These are phyloP conservation scores for Mallateleia sp. DNA, from an alignment of 2,888 invertebrate genomes.

Conservation along the genomic window DNA sequence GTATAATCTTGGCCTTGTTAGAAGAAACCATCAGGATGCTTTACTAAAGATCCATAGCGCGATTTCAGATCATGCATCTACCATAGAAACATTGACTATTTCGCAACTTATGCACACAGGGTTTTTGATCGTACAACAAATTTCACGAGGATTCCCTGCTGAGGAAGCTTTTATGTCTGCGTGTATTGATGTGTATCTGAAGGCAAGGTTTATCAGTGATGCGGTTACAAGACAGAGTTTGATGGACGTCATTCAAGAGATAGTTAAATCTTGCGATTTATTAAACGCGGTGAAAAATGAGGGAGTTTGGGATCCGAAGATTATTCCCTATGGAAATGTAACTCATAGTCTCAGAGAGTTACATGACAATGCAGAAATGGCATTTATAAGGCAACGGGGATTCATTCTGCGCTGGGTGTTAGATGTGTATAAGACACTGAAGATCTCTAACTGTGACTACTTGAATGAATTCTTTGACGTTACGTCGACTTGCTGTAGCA, in stretches of 20 bases:
- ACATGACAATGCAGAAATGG: conserved; percentile 90
- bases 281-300: conserved; percentile 71
- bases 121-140: conserved; percentile 92
- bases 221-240: conserved; percentile 89
- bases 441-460: conserved; percentile 48
- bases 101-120: conserved; percentile 92
- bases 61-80: too few relatives aligned
- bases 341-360: conserved; percentile 90
- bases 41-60: too few relatives aligned
- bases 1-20: too few relatives aligned
- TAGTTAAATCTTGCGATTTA: conserved; percentile 89
- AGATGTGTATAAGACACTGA: background rate
- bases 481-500: background rate
- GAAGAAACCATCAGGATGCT: too few relatives aligned
- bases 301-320: conserved; percentile 23
- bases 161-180: conserved; percentile 91
- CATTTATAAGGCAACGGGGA: conserved; percentile 91
- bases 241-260: conserved; percentile 90
- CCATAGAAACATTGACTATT: conserved; percentile 90
- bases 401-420: conserved; percentile 87
- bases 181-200: conserved; percentile 93
- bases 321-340: conserved; percentile 84
- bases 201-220: conserved; percentile 90
- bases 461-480: conserved; percentile 82
- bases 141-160: conserved; percentile 91